Evolutionary conservation across 2,888 invertebrate genomes (phyloP), one percentile per base, ranked within the genome.

Genomic region (Andrena minutula): DNA sequence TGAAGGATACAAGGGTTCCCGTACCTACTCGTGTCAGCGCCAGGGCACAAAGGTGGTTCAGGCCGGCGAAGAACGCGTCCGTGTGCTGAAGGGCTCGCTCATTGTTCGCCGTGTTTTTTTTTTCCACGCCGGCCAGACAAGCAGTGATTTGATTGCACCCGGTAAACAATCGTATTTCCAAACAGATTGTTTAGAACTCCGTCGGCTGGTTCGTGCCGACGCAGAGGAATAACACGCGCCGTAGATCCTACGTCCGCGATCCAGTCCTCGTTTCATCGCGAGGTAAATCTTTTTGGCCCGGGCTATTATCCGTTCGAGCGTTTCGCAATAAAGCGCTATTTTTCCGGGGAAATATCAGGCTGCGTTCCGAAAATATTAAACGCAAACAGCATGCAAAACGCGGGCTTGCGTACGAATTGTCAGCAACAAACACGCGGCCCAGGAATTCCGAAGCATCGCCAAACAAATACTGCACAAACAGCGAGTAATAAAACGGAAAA

Each of bases 281-380:
- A 16, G 30, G 41, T 30, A 30, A 56, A 72, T 56, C 56, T 61
- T 78, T 12, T 47, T 10, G 26, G 12, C 28, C 56, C 53, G 23
- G 53, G 12, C 35, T 30, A 60, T 72, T 61, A 72, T 63, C 32
- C 66, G 49, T 20, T 56, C 47, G 26, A 26, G 47, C 61, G 53
- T 68, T 61, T 63, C 30, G 30, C 64, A 49, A 70, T 69, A 60
- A 64, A 58, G 12, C 78, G 28, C 68, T 80, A 72, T 80, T 80
- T 71, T 78, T 53, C 53, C 23, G n/a, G 69, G 69, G 53, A 79
- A 72, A 78, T 72, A 66, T 66, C 51, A 51, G 41, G 51, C 66
- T 47, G 26, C 71, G 35, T 66, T 53, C 23, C 26, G 72, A 49
- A 78, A 80, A 78, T 80, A 80, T 80, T 68, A 80, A 78, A 78